phyloP scores from a whole-genome alignment of 2,888 invertebrate genomes.

The Zygogramma bicolorata region DNA sequence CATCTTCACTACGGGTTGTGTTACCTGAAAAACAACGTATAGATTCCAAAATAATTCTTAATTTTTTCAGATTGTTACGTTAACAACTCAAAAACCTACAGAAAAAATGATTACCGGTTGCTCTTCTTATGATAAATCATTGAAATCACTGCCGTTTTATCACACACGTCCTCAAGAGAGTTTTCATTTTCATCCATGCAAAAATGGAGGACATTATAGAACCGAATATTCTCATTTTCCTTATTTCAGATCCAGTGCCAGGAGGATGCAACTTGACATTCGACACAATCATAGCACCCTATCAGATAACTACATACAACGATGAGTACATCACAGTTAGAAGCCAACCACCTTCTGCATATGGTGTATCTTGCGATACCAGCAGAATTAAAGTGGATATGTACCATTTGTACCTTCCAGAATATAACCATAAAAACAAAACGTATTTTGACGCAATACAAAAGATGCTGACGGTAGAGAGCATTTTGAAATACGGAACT shows the following conservation, averaged over 20 bases:
- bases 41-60: no score
- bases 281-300: conserved; percentile 72
- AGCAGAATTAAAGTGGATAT: conserved; percentile 67
- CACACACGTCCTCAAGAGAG: no score
- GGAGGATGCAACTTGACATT: conserved; percentile 85
- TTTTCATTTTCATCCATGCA: no score
- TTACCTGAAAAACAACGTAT: no score
- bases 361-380: conserved; percentile 61
- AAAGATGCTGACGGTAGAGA: conserved; percentile 73
- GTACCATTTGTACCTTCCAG: conserved; percentile 75
- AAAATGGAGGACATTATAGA: no score
- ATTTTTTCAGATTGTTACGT: no score
- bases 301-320: conserved; percentile 66
- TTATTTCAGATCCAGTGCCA: conserved; percentile 77
- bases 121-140: no score
- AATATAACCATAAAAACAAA: conserved; percentile 69
- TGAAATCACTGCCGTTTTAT: no score
- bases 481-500: conserved; percentile 69
- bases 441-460: conserved; percentile 73
- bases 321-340: conserved; percentile 69
- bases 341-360: conserved; percentile 68
- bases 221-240: no score
- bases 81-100: no score
- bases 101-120: no score
- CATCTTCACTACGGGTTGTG: no score